Evolutionary conservation across 2,888 invertebrate species (phyloP), one percentile per base, ranked within the genome.

Genomic region (Tetragnatha montana): DNA sequence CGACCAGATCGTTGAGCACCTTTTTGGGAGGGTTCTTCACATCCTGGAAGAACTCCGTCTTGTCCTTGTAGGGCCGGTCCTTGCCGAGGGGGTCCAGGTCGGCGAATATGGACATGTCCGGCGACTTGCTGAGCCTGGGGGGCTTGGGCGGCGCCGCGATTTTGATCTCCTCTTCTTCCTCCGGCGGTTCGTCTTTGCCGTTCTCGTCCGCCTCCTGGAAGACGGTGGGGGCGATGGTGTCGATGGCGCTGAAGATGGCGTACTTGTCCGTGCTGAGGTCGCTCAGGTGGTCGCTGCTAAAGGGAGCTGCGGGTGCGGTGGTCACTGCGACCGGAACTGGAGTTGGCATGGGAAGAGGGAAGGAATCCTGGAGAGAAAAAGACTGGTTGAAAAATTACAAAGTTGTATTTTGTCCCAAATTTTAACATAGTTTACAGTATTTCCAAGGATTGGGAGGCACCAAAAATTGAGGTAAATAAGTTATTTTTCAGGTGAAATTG

Each of bases 1-100:
- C 92, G 19, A 96, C 96, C 93, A 98, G 95, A 94, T 98, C 98
- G 94, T 97, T 97, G 92, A 98, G 95, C 92, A 97, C 96, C 94
- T 97, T 97, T 95, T 97, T 97, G 92, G 97, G 97, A 92, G 97
- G 97, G 94, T 98, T 97, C 95, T 98, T 98, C 93, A 98, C 95
- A 94, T 98, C 97, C 95, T 97, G 97, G 95, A 98, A 98, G 95
- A 98, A 98, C 94, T 97, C 97, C 95, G 98, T 97, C 95, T 97
- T 97, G 95, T 98, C 98, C 93, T 98, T 96, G 95, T 98, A 98
- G 91, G 98, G 98, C 94, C 97, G 97, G 94, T 96, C 97, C 94
- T 96, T 96, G 93, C 98, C 98, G 93, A 98, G 95, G 91, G 98
- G 98, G 95, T 98, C 98, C 94, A 98, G 95, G 94, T 98, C 98